These are phyloP conservation scores for Sterrhoptilus dennistouni DNA, from an alignment of 2,113 vertebrate genomes.

Conservation along the genomic window DNA sequence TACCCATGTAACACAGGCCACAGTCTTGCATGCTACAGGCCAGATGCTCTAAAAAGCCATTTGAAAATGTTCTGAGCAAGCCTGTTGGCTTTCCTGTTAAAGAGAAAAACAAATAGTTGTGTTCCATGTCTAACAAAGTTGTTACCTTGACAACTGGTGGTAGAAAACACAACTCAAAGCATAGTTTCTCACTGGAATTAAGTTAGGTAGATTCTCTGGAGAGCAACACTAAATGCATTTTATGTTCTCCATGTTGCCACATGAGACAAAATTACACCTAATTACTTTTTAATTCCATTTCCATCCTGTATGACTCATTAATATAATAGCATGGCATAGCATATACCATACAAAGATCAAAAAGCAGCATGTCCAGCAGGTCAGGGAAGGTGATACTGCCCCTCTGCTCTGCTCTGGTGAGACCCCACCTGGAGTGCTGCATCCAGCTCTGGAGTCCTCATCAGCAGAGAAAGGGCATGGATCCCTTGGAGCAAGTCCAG, in stretches of 20 bases:
- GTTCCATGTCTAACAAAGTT: neutral
- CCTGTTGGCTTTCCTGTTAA: neutral
- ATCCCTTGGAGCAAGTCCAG: neutral
- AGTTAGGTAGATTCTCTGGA: slow-evolving; percentile 26
- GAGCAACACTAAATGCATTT: slow-evolving; percentile 14
- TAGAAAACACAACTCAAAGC: neutral
- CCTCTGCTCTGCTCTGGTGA: neutral
- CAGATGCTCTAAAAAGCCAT: neutral
- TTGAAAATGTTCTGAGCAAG: neutral
- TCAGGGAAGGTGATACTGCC: neutral
- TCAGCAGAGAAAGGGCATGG: neutral
- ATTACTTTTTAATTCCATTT: slow-evolving; percentile 55
- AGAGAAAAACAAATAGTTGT: neutral
- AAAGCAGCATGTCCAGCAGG: neutral
- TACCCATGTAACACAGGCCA: neutral
- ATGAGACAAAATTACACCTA: slow-evolving; percentile 27
- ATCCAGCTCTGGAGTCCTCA: neutral
- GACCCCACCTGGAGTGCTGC: neutral
- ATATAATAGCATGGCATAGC: neutral
- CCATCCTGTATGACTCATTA: slow-evolving; percentile 41
- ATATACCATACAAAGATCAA: neutral
- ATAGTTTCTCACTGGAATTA: slow-evolving; percentile 9
- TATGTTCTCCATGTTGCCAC: neutral
- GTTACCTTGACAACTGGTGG: neutral
- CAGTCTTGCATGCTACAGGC: neutral